Evolutionary conservation across 2,888 invertebrate genomes (phyloP).

Genomic region (Ophion slaviceki): DNA sequence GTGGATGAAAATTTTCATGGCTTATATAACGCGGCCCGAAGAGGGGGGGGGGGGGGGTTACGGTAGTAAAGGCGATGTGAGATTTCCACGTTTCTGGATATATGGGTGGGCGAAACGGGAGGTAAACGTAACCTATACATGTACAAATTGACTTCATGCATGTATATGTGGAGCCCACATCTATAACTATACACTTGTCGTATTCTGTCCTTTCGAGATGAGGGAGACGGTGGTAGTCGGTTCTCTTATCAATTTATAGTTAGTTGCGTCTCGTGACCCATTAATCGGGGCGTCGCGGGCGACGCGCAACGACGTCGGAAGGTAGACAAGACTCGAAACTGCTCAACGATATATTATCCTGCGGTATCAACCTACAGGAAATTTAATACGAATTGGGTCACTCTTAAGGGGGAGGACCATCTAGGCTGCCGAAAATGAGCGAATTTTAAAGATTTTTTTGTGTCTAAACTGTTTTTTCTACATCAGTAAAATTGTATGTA

Average conservation of each 20-base stretch:
- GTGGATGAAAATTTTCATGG: conserved; percentile 68
- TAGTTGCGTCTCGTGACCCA: conserved; percentile 78
- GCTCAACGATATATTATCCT: conserved; percentile 38
- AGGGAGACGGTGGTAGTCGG: conserved; percentile 38
- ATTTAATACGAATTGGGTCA: conserved; percentile 8
- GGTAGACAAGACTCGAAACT: conserved; percentile 65
- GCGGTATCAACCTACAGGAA: not conserved
- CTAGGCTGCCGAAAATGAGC: no score
- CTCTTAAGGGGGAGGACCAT: not conserved
- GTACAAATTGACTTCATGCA: not conserved
- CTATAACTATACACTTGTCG: conserved; percentile 9
- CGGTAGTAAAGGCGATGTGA: conserved; percentile 20
- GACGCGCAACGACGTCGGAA: conserved; percentile 47
- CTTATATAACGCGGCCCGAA: conserved; percentile 46
- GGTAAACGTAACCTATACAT: conserved; percentile 35
- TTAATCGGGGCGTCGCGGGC: conserved; percentile 77
- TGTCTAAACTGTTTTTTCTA: no score
- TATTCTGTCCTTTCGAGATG: conserved; percentile 8
- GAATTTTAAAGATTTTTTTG: no score
- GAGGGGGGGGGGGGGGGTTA: not conserved
- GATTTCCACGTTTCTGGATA: conserved; percentile 46
- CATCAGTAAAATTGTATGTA: no score
- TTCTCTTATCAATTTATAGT: conserved; percentile 78
- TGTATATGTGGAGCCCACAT: conserved; percentile 11
- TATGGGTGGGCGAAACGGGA: conserved; percentile 28